phyloP scores from a whole-genome alignment of 2,797 vertebrate genomes.

The Gymnothorax javanicus region DNA sequence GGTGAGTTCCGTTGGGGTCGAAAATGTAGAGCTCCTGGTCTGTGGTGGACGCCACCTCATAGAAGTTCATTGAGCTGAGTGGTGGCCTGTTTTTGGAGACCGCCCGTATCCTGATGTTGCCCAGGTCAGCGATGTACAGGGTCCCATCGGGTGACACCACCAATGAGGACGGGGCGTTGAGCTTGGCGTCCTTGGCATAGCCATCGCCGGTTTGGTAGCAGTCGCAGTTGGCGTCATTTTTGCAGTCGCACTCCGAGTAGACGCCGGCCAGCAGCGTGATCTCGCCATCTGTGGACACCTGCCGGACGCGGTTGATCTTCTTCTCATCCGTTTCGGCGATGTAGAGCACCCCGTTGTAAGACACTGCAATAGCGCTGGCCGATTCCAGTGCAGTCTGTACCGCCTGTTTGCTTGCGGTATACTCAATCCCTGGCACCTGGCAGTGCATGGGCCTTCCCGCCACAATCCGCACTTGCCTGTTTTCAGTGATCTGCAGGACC shows the following conservation, averaged over 20 bases:
- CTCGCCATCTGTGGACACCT: conserved; percentile 92
- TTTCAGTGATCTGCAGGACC: conserved; percentile 92
- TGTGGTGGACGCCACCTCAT: conserved; percentile 89
- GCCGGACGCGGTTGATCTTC: conserved; percentile 91
- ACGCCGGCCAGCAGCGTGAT: conserved; percentile 91
- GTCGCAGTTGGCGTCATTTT: conserved; percentile 97
- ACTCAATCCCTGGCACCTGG: conserved; percentile 84
- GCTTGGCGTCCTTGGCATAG: conserved; percentile 94
- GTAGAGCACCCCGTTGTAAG: conserved; percentile 90
- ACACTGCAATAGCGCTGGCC: conserved; percentile 87
- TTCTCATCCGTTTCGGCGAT: conserved; percentile 94
- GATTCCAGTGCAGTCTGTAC: conserved; percentile 90
- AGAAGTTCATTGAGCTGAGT: conserved; percentile 75
- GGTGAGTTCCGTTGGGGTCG: conserved; percentile 93
- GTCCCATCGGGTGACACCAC: conserved; percentile 92
- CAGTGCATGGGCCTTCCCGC: conserved; percentile 93
- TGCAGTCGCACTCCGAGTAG: conserved; percentile 94
- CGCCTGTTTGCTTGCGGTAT: conserved; percentile 78
- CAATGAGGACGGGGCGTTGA: conserved; percentile 91
- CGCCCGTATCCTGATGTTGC: conserved; percentile 93
- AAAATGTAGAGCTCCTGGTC: conserved; percentile 97
- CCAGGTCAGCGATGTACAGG: conserved; percentile 91
- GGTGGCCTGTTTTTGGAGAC: conserved; percentile 85
- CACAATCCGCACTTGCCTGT: conserved; percentile 91
- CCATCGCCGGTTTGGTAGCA: conserved; percentile 95